phyloP scores from a whole-genome alignment of 2,113 vertebrate genomes.

The Nesospiza acunhae region DNA sequence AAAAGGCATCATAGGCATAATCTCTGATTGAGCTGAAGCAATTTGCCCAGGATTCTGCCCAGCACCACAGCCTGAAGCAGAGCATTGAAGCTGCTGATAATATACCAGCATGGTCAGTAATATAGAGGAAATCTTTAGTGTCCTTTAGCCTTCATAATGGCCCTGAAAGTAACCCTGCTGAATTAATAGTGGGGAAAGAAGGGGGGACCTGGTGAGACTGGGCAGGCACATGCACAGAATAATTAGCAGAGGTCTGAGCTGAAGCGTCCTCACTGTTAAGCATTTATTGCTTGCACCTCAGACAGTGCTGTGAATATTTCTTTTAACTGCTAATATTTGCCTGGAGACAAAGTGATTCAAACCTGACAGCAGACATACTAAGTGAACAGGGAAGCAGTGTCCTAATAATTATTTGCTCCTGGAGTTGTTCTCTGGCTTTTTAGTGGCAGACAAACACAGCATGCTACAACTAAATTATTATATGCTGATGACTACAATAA shows the following conservation, averaged over 20 bases:
- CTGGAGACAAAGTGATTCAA: conserved; percentile 1
- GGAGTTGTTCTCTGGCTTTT: background rate
- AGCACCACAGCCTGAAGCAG: background rate
- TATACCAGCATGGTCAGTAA: background rate
- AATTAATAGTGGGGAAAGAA: background rate
- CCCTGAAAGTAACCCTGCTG: background rate
- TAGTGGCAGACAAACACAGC: background rate
- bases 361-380: background rate
- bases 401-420: conserved; percentile 4
- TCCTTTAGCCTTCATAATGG: background rate
- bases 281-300: background rate
- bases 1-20: background rate
- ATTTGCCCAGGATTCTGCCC: background rate
- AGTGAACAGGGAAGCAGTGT: background rate
- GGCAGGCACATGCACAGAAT: background rate
- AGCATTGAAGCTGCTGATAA: background rate
- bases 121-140: background rate
- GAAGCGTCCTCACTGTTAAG: background rate
- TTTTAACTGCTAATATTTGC: background rate
- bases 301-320: background rate
- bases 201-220: background rate
- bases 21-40: background rate
- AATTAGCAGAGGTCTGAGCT: conserved; percentile 23
- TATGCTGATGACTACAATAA: background rate
- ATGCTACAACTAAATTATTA: conserved; percentile 1